Evolutionary conservation across 2,797 vertebrate species (phyloP).

Genomic region (Micromesistius poutassou): DNA sequence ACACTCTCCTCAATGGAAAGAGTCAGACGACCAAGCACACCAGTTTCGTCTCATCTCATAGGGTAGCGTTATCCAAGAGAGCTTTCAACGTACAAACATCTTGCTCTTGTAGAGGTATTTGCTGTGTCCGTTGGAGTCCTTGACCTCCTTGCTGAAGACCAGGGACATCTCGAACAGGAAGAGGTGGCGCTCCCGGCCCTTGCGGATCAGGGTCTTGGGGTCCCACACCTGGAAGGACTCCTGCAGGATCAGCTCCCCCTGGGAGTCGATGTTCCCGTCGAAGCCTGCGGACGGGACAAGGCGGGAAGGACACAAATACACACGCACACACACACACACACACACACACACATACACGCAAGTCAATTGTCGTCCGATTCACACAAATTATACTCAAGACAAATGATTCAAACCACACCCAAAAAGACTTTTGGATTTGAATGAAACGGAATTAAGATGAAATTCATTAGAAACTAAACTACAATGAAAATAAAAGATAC

Average conservation of each 20-base stretch:
- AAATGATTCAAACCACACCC: too few relatives aligned
- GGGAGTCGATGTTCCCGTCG: slow-evolving; percentile 97
- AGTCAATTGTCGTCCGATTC: too few relatives aligned
- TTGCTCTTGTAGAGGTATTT: slow-evolving; percentile 97
- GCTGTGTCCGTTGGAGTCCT: slow-evolving; percentile 96
- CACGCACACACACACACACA: not conserved
- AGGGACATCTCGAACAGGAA: slow-evolving; percentile 99
- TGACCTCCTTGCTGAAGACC: slow-evolving; percentile 98
- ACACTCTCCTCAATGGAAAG: too few relatives aligned
- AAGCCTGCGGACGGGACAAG: slow-evolving; percentile 77
- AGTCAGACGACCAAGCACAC: not conserved
- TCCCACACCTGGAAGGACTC: slow-evolving; percentile 99
- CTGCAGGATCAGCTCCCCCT: slow-evolving; percentile 97
- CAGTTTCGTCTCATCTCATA: too few relatives aligned
- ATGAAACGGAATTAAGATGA: too few relatives aligned
- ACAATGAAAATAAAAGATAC: too few relatives aligned
- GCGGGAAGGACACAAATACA: not conserved
- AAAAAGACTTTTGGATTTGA: too few relatives aligned
- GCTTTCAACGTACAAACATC: slow-evolving; percentile 81
- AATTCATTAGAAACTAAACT: not conserved
- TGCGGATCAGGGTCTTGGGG: slow-evolving; percentile 96
- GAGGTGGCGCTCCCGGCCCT: slow-evolving; percentile 95
- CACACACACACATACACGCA: not conserved
- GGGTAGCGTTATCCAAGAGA: too few relatives aligned
- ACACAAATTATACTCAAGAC: too few relatives aligned